These are phyloP conservation scores for Plumapathes pennacea DNA, from an alignment of 92 coral and sea anemone genomes.

Conservation along the genomic window DNA sequence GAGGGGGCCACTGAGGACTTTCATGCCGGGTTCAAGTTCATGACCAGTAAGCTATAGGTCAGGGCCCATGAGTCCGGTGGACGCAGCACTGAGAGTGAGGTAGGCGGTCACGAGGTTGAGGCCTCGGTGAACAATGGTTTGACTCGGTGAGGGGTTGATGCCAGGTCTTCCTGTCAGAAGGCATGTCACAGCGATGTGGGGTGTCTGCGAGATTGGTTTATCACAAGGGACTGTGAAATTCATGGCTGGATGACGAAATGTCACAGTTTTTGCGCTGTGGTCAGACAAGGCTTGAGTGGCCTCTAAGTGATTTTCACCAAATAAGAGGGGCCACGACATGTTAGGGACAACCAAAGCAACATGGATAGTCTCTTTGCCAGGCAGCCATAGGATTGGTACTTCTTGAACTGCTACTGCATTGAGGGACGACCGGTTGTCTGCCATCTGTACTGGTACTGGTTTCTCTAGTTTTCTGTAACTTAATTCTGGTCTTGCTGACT, in stretches of 20 bases:
- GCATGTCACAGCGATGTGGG: conserved; percentile 5
- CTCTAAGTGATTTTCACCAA: conserved; percentile 34
- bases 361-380: conserved; percentile 16
- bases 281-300: conserved; percentile 35
- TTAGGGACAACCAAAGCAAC: conserved; percentile 32
- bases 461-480: conserved; percentile 16
- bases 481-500: conserved; percentile 11
- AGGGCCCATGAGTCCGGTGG: too few species aligned
- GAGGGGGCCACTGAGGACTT: too few species aligned
- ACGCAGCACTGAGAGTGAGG: background rate
- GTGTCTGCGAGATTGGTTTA: background rate
- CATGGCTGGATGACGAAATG: conserved; percentile 30
- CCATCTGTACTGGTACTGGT: conserved; percentile 31
- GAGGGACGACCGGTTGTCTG: conserved; percentile 19
- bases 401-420: conserved; percentile 33
- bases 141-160: background rate
- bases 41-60: too few species aligned
- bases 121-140: background rate
- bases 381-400: conserved; percentile 34
- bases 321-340: conserved; percentile 29
- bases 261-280: conserved; percentile 25
- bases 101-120: background rate
- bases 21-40: too few species aligned
- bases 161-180: conserved; percentile 2
- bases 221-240: conserved; percentile 14